Percentiles rank a stretch among this genome's conserved stretches.
Conservation (phyloP, 2,797 vertebrate species). For the Mallotus villosus region DNA sequence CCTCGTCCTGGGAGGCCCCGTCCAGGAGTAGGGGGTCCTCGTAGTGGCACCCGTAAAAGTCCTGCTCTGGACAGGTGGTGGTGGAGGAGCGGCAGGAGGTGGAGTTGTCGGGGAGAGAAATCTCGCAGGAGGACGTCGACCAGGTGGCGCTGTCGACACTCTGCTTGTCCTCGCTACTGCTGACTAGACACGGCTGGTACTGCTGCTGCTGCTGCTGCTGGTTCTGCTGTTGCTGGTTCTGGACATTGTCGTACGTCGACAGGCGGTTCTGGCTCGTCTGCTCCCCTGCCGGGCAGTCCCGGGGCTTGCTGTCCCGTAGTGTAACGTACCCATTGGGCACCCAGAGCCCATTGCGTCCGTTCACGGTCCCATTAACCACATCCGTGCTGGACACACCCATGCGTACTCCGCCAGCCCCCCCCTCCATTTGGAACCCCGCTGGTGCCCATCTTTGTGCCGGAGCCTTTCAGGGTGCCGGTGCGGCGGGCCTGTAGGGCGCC, state of each 20-base stretch:
- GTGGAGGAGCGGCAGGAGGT: slow-evolving; percentile 95
- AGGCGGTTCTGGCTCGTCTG: slow-evolving; percentile 85
- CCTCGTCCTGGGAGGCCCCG: slow-evolving; percentile 73
- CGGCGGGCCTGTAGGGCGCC: slow-evolving; percentile 80
- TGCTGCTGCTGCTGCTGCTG: slow-evolving; percentile 59
- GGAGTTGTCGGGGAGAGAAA: slow-evolving; percentile 94
- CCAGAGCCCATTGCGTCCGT: slow-evolving; percentile 78
- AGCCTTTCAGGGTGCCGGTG: slow-evolving; percentile 80
- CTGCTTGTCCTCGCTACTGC: slow-evolving; percentile 92
- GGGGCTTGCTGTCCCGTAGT: slow-evolving; percentile 78
- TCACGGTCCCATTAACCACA: slow-evolving; percentile 67
- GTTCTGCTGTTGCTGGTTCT: slow-evolving; percentile 81
- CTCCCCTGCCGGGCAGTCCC: slow-evolving; percentile 69
- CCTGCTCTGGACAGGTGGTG: slow-evolving; percentile 95
- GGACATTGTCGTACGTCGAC: slow-evolving; percentile 97
- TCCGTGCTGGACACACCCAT: slow-evolving; percentile 86
- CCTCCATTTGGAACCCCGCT: slow-evolving; percentile 82
- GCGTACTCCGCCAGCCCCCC: slow-evolving; percentile 62
- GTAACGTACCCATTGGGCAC: slow-evolving; percentile 85
- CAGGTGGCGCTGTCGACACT: slow-evolving; percentile 97
- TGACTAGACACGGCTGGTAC: slow-evolving; percentile 59
- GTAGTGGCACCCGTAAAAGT: slow-evolving; percentile 85
- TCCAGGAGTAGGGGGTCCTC: slow-evolving; percentile 84
- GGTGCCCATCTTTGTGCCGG: slow-evolving; percentile 94
- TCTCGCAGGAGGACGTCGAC: slow-evolving; percentile 98